Evolutionary conservation across 2,797 vertebrate species (phyloP), one percentile per base, ranked within the genome.

Genomic region (Rhinophrynus dorsalis): DNA sequence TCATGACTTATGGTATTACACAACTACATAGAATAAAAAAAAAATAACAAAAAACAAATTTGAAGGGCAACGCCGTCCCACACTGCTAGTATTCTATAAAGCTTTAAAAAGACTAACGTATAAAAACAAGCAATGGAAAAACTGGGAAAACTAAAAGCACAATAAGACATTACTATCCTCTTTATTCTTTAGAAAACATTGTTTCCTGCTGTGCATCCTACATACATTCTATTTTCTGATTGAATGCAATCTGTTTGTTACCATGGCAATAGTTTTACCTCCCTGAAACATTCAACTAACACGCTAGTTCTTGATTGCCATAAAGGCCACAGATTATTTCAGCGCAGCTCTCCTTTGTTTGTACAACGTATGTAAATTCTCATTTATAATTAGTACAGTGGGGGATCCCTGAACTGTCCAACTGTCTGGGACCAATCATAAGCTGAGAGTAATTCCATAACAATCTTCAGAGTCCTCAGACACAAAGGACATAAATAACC

Each of bases 191-290:
- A 68, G 42, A 59, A 67, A 35, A 47, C 13, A 40, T 45, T 58
- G 47, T 9, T 26, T 48, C 54, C 55, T 50, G 65, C 42, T 50
- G 65, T 55, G 44, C 44, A 29, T 59, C 42, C 20, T 54, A 24
- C 29, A 67, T 67, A 67, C 38, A 27, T 67, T 48, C 17, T 42
- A 45, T 56, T 68, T 68, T 10, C 30, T 59, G 21, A 38, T 40
- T 68, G 42, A 68, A 68, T 58, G 21, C 42, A 68, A 29, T 38
- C 42, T 50, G 30, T 23, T 21, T 58, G 65, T 68, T 68, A 23
- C 65, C 65, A 68, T 68, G 65, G 65, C n/a, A 48, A 58, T 68
- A 59, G 45, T 48, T 47, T 67, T 67, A 45, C 64, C 38, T 57
- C 21, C 52, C 48, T 57, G 29, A 35, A 27, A 37, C 45, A 15